Base-by-base conservation (phyloP, 2,888 invertebrate species). In the Tipula unca region DNA sequence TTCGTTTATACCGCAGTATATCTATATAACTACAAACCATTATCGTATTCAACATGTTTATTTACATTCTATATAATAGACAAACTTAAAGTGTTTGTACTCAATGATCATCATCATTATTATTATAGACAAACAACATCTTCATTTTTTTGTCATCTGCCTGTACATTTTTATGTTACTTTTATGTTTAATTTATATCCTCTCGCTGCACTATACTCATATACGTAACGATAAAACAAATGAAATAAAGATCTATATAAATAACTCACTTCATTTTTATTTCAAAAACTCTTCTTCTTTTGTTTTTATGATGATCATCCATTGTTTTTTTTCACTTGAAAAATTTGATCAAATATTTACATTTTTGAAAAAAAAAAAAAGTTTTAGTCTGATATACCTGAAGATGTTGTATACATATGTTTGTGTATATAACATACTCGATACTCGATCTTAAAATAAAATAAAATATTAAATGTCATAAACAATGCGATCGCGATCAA, bases 61-160 rank as follows among this genome's bases (percentile, higher is more conserved):
- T 69, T 69, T 69, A 69, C 25, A 69, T 69, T 69, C 25, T 69
- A n/a, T n/a, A n/a, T n/a, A 69, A 69, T 48, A 48, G n/a, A 48
- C 2, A 69, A 69, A 13, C 25, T 6, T 25, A 69, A 69, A 69
- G 69, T 69, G 69, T 69, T 69, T 69, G 25, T 25, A 69, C 25
- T 20, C 25, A 69, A 69, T 69, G 69, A 69, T 69, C 69, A 25
- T 48, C 48, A 48, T 69, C 69, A 69, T 69, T 69, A 69, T 69
- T 69, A 69, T 69, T 69, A 69, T 69, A 69, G 25, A 69, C 13
- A 69, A 69, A 69, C 25, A 69, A 69, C 69, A 69, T 25, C 69
- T 69, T 69, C 69, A 69, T 69, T 69, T 69, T n/a, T 69, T 69
- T 69, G 69, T 69, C 69, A 69, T 69, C 69, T 69, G 69, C 25